Evolutionary conservation across 2,888 invertebrate species (phyloP), one percentile per base, ranked within the genome.

Genomic region (Apotomis turbidana): DNA sequence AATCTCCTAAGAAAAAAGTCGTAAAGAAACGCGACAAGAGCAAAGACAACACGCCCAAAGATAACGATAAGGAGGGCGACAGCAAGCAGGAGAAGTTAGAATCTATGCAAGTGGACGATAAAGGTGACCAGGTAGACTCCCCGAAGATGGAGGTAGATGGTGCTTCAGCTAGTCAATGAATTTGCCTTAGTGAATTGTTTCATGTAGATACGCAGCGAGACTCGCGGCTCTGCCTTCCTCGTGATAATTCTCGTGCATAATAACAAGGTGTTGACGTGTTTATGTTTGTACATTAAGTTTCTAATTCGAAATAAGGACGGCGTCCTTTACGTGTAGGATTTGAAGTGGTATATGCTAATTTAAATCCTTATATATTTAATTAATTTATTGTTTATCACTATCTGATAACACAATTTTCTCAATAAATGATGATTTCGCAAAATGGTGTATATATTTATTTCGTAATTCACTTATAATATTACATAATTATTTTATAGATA

Each of bases 301-400:
- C 88, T 88, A 88, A 87, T 90, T 87, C 76, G 77, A 79, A 78
- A 41, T 27, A 78, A 78, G 79, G 81, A 86, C 83, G 81, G 82
- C 85, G 82, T 86, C 87, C 84, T 85, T 81, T 83, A 46, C 27
- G 64, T 67, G 57, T 62, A 86, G 87, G 87, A 87, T 89, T 88
- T 86, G 78, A 87, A 87, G 82, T 81, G 85, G 87, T 88, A 84
- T 86, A 86, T 82, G 86, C 78, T 82, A 83, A 84, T 85, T 85
- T 80, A 83, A 86, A 85, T 87, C 89, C 87, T 89, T 86, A 90
- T 88, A 85, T 88, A 85, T 83, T 85, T 85, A 89, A 87, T 88
- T 91, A 88, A 91, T 91, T 93, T 93, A 93, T 93, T 91, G 91
- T 91, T 91, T 91, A 93, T 91, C 91, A 86, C 83, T 82, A 87